A percentile compares a stretch with the other conserved stretches of the same genome.
Conservation (phyloP, 1,140 invertebrate species). For the Leptopilina clavipes region DNA sequence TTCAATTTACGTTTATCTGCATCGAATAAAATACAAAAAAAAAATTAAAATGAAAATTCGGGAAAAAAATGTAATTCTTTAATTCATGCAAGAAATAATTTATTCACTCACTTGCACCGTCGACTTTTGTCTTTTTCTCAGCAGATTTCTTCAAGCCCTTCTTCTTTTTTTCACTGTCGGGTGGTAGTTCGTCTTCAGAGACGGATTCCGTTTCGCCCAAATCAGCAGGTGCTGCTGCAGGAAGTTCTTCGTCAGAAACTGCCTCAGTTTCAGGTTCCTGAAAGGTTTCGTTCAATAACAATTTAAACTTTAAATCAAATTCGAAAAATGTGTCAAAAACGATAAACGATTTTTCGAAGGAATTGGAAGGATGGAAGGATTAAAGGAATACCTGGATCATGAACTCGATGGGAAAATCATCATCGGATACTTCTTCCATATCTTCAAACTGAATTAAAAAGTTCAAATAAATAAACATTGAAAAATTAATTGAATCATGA, state of each 20-base stretch:
- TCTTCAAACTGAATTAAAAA: conserved; percentile 49
- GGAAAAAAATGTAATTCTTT: too few species aligned
- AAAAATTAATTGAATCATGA: too few species aligned
- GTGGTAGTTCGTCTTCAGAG: conserved; percentile 86
- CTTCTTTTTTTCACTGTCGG: conserved; percentile 73
- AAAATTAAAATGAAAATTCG: too few species aligned
- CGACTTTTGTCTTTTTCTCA: conserved; percentile 67
- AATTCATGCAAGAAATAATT: not conserved
- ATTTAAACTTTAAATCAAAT: conserved; percentile 11
- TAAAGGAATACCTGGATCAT: conserved; percentile 50
- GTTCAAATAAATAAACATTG: not conserved
- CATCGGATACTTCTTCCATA: conserved; percentile 58
- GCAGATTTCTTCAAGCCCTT: conserved; percentile 62
- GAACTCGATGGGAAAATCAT: conserved; percentile 54
- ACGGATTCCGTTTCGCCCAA: conserved; percentile 89
- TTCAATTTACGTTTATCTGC: conserved; percentile 77
- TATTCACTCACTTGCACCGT: conserved; percentile 63
- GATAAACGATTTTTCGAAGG: conserved; percentile 24
- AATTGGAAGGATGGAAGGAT: conserved; percentile 38
- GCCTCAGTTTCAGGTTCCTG: conserved; percentile 80
- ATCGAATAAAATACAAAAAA: not conserved
- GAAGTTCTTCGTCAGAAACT: conserved; percentile 85
- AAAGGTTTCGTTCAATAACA: conserved; percentile 14
- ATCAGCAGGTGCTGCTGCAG: conserved; percentile 83
- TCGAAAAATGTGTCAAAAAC: not conserved